phyloP scores from a whole-genome alignment of 2,888 invertebrate species.

The Gari tellinella region DNA sequence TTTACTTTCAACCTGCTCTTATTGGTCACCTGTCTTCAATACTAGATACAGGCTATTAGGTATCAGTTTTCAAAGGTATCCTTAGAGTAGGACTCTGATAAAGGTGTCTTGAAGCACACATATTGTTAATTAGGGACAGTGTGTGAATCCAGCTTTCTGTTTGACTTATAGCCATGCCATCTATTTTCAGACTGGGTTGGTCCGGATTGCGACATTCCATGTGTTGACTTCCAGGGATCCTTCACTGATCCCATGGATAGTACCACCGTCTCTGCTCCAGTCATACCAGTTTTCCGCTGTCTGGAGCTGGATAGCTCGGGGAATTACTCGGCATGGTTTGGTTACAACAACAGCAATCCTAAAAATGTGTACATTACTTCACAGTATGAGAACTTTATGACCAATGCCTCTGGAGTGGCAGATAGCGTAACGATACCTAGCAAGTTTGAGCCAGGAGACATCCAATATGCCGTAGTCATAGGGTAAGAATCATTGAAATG shows the following conservation, averaged over 20 bases:
- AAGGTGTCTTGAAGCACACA: too few species aligned
- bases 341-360: constrained; percentile 68
- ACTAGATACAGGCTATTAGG: too few species aligned
- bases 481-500: constrained; percentile 46
- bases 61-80: too few species aligned
- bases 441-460: constrained; percentile 59
- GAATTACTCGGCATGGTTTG: constrained; percentile 68
- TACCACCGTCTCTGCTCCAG: constrained; percentile 20
- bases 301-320: constrained; percentile 23
- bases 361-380: constrained; percentile 69
- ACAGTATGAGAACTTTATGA: constrained; percentile 56
- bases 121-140: too few species aligned
- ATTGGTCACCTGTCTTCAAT: too few species aligned
- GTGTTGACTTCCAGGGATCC: constrained; percentile 64
- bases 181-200: constrained; percentile 69
- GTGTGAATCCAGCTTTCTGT: not conserved
- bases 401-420: constrained; percentile 2
- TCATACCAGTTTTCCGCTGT: constrained; percentile 62
- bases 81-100: too few species aligned
- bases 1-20: too few species aligned
- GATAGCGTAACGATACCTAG: constrained; percentile 32
- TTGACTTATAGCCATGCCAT: too few species aligned
- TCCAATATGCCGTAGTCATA: constrained; percentile 58
- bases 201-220: constrained; percentile 70
- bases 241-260: constrained; percentile 64